Base-by-base conservation (phyloP, 37 sponge, comb jelly and placozoan genomes). In the Haliclona indistincta region DNA sequence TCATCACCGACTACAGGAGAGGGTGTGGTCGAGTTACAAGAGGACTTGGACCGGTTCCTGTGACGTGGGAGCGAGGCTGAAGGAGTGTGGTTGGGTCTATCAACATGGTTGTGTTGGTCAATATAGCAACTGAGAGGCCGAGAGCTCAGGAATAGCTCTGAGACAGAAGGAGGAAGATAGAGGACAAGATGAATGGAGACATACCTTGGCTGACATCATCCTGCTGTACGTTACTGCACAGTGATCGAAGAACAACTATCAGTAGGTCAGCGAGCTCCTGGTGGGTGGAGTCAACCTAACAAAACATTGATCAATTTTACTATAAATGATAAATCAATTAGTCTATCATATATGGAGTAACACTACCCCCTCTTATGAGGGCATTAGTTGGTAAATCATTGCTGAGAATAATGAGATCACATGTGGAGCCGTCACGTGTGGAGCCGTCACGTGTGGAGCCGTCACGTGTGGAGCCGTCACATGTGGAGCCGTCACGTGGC, bases 261-360 rank as follows among this genome's bases (percentile, higher is more conserved):
- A 90, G 63, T 0, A 90, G 68, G n/a, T 90, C 82, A 4, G 82
- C 82, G 38, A 90, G 38, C 45, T 90, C 91, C 6, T 78, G 82
- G n/a, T 79, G 66, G 11, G 67, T 71, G 39, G 78, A 41, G 43
- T 81, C 71, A 15, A 77, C 82, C 91, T 90, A 44, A 13, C 30
- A 20, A 8, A 22, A 68, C 68, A 68, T 22, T 41, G n/a, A 43
- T 28, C 29, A 39, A n/a, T 23, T 69, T 10, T 10, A 60, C 26
- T 10, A 23, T 22, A 10, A 60, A 8, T 23, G 26, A 60, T 22
- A 10, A 10, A 60, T n/a, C 15, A 8, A 60, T 8, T 7, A 25
- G 15, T 60, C 26, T 8, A n/a, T 7, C 25, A 22, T n/a, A n/a
- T n/a, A n/a, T n/a, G n/a, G n/a, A n/a, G n/a, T n/a, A n/a, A n/a